Base-by-base conservation (phyloP, 2,113 vertebrate genomes). In the Nycticorax nycticorax region DNA sequence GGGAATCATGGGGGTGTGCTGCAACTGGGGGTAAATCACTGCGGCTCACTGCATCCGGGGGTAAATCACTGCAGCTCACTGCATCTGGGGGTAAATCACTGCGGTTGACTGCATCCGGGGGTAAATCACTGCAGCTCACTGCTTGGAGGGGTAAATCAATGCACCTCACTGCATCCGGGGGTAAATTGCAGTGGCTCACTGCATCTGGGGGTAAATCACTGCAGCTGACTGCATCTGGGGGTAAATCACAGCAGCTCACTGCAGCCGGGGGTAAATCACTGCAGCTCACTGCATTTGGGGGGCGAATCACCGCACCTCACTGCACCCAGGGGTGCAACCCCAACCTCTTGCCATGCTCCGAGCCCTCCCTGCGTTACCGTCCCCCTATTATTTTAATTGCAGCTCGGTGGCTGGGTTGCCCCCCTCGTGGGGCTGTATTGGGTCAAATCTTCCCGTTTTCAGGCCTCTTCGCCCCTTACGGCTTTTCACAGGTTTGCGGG, bases 361-460 rank as follows among this genome's bases (percentile, higher is more conserved):
- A 22, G 21, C 79, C 2, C 3, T 37, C 11, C 37, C n/a, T 0
- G 0, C 7, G 1, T 63, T 27, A 3, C 56, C 3, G 0, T 24
- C 35, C 16, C 32, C 2, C 19, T 48, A 8, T 6, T 24, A 3
- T 45, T 37, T 19, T 11, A 13, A 17, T 23, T 43, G 33, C 43
- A 16, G 28, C 71, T 67, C 1, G 0, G 2, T n/a, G 8, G 1
- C 20, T 0, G 2, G 4, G 12, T 84, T 73, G 37, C 48, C 57
- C 30, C 72, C 63, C 9, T 23, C 4, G 1, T 24, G 59, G 33
- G 22, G 14, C 3, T 41, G 14, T 63, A 77, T 66, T 37, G 68
- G 56, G 80, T 53, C 50, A 71, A 47, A 71, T 47, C 33, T 28
- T 81, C 27, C 15, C 3, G 3, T 76, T 96, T 96, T 52, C 62